A percentile compares a stretch with the other conserved stretches of the same genome.
Evolutionary conservation across 2,113 vertebrate genomes (phyloP).

Genomic region (Hemicordylus capensis): DNA sequence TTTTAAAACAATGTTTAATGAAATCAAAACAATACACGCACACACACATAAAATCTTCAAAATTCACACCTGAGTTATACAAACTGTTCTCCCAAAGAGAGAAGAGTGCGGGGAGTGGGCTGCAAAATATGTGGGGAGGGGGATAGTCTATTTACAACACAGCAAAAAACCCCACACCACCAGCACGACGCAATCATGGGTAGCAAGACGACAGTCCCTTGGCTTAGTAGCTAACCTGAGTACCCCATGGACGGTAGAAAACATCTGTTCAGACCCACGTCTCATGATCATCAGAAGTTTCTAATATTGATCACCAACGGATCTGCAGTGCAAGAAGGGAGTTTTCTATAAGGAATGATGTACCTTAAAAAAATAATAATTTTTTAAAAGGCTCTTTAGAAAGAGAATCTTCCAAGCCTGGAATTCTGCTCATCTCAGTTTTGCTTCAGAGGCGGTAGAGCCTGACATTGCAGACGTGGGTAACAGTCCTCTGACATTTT

Average conservation of each 20-base stretch:
- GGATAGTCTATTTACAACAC: constrained; percentile 22
- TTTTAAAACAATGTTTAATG: constrained; percentile 26
- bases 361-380: background rate
- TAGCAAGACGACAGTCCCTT: background rate
- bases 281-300: too few relatives aligned
- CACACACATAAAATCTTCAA: constrained; percentile 25
- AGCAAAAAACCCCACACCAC: background rate
- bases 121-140: constrained; percentile 11
- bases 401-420: background rate
- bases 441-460: background rate
- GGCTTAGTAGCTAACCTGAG: background rate
- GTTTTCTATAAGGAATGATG: background rate
- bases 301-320: background rate
- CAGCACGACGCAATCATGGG: background rate
- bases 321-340: background rate
- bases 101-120: constrained; percentile 10
- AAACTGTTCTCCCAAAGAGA: constrained; percentile 40
- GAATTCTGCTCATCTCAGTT: background rate
- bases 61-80: constrained; percentile 70
- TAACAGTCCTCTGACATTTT: too few relatives aligned
- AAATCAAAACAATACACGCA: constrained; percentile 58
- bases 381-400: background rate
- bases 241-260: background rate
- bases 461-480: background rate
- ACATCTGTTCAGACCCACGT: too few relatives aligned